Conservation (phyloP, 2,888 invertebrate species). For the Priocnemis perturbator region DNA sequence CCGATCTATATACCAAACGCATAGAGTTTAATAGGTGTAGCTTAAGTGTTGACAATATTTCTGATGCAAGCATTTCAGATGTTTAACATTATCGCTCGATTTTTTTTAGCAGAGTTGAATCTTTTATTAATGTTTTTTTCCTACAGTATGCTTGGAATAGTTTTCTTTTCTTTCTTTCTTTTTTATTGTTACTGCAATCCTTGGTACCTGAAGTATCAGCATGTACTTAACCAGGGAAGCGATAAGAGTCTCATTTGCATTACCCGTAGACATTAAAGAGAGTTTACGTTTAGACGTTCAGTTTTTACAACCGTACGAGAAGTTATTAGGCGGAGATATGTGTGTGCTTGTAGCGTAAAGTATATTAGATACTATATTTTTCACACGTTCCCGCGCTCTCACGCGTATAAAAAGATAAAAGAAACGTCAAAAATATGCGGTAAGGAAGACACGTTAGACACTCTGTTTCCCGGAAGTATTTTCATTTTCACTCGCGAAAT, state of each 20-base stretch:
- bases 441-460: neutral
- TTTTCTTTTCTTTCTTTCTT: neutral
- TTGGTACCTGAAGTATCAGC: conserved; percentile 37
- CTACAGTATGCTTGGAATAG: conserved; percentile 2
- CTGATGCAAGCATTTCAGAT: conserved; percentile 27
- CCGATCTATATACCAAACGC: conserved; percentile 41
- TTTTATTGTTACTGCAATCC: conserved; percentile 24
- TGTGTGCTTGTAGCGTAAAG: conserved; percentile 12
- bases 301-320: neutral
- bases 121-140: conserved; percentile 25
- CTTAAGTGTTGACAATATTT: conserved; percentile 43
- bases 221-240: conserved; percentile 43
- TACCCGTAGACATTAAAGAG: conserved; percentile 4
- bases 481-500: conserved; percentile 13
- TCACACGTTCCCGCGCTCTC: neutral
- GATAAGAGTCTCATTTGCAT: conserved; percentile 16
- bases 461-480: neutral
- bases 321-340: neutral
- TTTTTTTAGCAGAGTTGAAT: conserved; percentile 15
- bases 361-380: conserved; percentile 12
- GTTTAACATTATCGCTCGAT: conserved; percentile 29
- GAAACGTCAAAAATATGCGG: too few relatives aligned
- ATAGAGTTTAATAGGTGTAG: conserved; percentile 23
- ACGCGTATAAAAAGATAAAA: too few relatives aligned
- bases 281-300: conserved; percentile 14